A percentile compares a stretch with the other conserved stretches of the same genome.
phyloP scores from a whole-genome alignment of 2,888 invertebrate genomes.

The Lissocephala sabroskyi region DNA sequence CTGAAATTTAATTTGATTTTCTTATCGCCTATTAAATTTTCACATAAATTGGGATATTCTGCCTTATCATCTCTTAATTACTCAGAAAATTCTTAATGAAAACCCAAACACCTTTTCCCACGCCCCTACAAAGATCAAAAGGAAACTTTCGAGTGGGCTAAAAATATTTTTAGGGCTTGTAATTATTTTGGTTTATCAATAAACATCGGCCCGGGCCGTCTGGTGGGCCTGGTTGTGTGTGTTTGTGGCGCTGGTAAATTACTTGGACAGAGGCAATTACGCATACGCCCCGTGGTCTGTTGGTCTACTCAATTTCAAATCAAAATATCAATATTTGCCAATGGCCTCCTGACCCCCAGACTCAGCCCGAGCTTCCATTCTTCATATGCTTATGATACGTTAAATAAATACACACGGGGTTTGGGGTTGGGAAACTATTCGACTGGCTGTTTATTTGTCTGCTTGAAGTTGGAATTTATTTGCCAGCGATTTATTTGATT shows the following conservation, averaged over 20 bases:
- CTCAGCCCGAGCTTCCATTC: neutral
- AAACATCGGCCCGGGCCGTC: too few relatives aligned
- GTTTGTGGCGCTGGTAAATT: too few relatives aligned
- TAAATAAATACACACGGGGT: too few relatives aligned
- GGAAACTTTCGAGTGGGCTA: constrained; percentile 16
- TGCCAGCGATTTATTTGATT: constrained; percentile 23
- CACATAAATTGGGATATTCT: too few relatives aligned
- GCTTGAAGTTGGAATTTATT: neutral
- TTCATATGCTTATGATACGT: neutral
- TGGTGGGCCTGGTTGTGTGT: too few relatives aligned
- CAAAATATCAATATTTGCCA: constrained; percentile 51
- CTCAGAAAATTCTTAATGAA: too few relatives aligned
- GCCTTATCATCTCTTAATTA: too few relatives aligned
- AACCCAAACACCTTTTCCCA: neutral
- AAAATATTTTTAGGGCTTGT: constrained; percentile 33
- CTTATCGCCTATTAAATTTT: too few relatives aligned
- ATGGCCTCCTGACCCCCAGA: neutral
- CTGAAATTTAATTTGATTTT: too few relatives aligned
- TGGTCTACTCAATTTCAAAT: constrained; percentile 39
- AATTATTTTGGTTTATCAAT: constrained; percentile 24
- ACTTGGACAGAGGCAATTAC: constrained; percentile 12
- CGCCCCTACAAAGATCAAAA: constrained; percentile 36
- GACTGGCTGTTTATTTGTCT: constrained; percentile 28
- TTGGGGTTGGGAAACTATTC: constrained; percentile 51
- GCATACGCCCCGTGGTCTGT: constrained; percentile 22